Evolutionary conservation across 2,113 vertebrate species (phyloP), one percentile per base, ranked within the genome.

Genomic region (Panthera leo): DNA sequence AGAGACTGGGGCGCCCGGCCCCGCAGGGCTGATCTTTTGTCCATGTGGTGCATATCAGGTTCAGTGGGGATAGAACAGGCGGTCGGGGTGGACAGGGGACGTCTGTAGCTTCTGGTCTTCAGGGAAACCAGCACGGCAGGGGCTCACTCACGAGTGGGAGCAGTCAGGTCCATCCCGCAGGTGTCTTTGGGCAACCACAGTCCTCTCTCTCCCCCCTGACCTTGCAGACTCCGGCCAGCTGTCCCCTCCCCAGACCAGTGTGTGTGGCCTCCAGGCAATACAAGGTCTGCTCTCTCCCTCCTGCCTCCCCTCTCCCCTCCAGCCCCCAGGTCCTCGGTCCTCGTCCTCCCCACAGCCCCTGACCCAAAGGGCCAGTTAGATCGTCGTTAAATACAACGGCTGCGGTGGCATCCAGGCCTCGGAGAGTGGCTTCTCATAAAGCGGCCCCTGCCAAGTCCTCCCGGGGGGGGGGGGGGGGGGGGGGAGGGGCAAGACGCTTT

Each of bases 371-470:
- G 36, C 34, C n/a, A 3, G 5, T 2, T 21, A 23, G 27, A 1
- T 2, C 29, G 2, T 12, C 15, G 4, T 12, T 75, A 5, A 21
- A 29, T 23, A 8, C 3, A 29, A 3, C 21, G 7, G 5, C 4
- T 27, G 10, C 5, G 9, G 36, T 8, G 7, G 7, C 53, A 10
- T 11, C 16, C 7, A 10, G 15, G 4, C 5, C 36, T 0, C 21
- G 3, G 39, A 25, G 3, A 84, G 79, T 1, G 1, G 3, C 1
- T 0, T 16, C 18, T 25, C n/a, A 10, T 68, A 31, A 34, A 5
- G 21, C 0, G 1, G 29, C 4, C 10, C 11, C 34, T n/a, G 9
- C 21, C 8, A 11, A 11, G 15, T n/a, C 27, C 48, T 2, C 45
- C 11, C 0, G 0, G 27, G 58, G 27, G 9, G 3, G 27, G 58